These are phyloP conservation scores for Indicator maculatus DNA, from an alignment of 2,113 vertebrate genomes.

Conservation along the genomic window DNA sequence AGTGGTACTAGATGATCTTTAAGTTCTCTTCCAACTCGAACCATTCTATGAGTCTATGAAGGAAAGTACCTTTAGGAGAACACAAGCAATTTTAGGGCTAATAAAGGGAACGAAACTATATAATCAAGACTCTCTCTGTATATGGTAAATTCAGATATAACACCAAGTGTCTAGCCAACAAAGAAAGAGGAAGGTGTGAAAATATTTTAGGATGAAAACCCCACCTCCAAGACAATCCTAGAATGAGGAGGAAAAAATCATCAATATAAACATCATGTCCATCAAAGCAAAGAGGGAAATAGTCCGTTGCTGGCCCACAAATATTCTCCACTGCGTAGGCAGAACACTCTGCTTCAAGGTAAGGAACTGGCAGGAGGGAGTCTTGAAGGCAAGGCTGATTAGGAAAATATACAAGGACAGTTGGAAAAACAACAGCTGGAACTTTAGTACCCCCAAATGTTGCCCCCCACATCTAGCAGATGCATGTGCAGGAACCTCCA, in stretches of 20 bases:
- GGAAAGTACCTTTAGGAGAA: neutral
- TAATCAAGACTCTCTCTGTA: neutral
- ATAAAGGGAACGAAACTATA: neutral
- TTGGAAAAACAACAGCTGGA: too few species aligned
- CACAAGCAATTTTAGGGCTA: neutral
- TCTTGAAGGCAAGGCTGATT: too few species aligned
- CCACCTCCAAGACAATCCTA: neutral
- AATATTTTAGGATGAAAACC: neutral
- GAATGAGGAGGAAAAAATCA: neutral
- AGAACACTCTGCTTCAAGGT: too few species aligned
- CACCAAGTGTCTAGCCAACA: neutral
- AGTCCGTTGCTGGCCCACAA: too few species aligned
- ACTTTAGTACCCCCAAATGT: too few species aligned
- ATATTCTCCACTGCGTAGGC: too few species aligned
- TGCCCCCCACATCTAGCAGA: too few species aligned
- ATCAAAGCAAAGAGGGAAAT: neutral
- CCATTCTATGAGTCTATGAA: neutral
- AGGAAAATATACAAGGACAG: too few species aligned
- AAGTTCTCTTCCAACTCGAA: too few species aligned
- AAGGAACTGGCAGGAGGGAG: too few species aligned
- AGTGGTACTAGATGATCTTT: too few species aligned
- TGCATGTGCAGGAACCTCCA: too few species aligned
- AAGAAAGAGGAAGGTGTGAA: neutral
- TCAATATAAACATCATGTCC: neutral
- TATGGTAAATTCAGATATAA: neutral